phyloP scores from a whole-genome alignment of 2,888 invertebrate genomes.

The Apotomis betuletana region DNA sequence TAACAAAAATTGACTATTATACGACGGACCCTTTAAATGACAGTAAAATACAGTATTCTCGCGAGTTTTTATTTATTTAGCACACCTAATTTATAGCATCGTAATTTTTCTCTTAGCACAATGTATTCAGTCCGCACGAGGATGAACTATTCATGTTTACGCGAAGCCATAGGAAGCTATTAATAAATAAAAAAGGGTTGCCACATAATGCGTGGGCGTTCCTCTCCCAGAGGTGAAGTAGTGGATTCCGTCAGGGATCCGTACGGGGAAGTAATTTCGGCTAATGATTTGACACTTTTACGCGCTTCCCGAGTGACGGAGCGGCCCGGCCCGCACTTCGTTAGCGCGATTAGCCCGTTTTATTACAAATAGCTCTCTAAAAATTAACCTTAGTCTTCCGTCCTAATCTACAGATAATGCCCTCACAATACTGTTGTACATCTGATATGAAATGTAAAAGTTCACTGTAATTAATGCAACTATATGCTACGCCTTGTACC shows the following conservation, averaged over 20 bases:
- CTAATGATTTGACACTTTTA: constrained; percentile 74
- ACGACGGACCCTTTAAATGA: too few relatives aligned
- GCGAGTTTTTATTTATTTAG: not conserved
- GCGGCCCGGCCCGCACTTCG: constrained; percentile 58
- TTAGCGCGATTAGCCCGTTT: constrained; percentile 65
- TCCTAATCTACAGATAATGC: not conserved
- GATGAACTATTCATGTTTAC: constrained; percentile 22
- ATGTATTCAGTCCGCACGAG: not conserved
- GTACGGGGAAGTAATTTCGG: constrained; percentile 66
- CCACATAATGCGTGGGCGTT: constrained; percentile 17
- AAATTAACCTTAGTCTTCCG: constrained; percentile 54
- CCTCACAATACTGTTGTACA: not conserved
- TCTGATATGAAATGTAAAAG: not conserved
- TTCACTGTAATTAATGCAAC: constrained; percentile 11
- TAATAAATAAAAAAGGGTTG: constrained; percentile 29
- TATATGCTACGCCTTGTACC: constrained; percentile 9
- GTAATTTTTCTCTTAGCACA: constrained; percentile 1
- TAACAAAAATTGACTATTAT: not conserved
- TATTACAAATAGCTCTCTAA: constrained; percentile 68
- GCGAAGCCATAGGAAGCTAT: constrained; percentile 20
- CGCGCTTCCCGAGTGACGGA: constrained; percentile 57
- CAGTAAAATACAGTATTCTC: not conserved
- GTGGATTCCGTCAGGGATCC: constrained; percentile 49
- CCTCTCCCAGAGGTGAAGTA: constrained; percentile 33
- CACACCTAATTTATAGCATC: not conserved